Conservation (phyloP, 2,113 vertebrate genomes). For the Pterocles burchelli region DNA sequence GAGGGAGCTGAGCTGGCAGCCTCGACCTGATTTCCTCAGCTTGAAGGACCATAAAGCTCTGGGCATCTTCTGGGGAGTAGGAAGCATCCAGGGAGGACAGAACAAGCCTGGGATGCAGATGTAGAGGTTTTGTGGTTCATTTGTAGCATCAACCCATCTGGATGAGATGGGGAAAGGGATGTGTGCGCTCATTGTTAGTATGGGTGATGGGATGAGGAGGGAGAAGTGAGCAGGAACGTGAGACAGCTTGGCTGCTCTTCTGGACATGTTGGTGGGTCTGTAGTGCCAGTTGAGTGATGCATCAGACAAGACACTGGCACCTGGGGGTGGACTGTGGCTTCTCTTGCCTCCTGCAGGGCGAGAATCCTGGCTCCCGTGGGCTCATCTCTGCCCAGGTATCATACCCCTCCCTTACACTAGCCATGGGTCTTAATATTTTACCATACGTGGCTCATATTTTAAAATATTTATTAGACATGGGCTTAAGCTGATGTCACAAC, state of each 20-base stretch:
- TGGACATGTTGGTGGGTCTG: not conserved
- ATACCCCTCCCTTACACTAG: not conserved
- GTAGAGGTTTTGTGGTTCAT: not conserved
- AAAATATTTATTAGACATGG: not conserved
- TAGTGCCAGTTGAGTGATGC: not conserved
- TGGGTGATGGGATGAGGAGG: not conserved
- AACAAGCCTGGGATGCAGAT: not conserved
- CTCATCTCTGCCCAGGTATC: not conserved
- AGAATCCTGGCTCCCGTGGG: not conserved
- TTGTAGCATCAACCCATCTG: not conserved
- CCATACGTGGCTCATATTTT: not conserved
- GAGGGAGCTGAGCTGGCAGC: constrained; percentile 29
- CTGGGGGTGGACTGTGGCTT: not conserved
- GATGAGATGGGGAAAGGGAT: not conserved
- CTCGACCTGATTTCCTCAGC: not conserved
- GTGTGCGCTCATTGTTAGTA: not conserved
- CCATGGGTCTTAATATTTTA: not conserved
- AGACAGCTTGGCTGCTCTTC: not conserved
- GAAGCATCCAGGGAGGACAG: not conserved
- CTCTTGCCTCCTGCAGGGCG: not conserved
- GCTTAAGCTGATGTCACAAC: not conserved
- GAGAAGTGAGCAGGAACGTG: not conserved
- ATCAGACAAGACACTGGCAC: not conserved
- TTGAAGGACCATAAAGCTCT: not conserved
- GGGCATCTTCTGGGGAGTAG: not conserved